A percentile compares a stretch with the other conserved stretches of the same genome.
Conservation (phyloP, 2,888 invertebrate genomes). For the Temnothorax unifasciatus region DNA sequence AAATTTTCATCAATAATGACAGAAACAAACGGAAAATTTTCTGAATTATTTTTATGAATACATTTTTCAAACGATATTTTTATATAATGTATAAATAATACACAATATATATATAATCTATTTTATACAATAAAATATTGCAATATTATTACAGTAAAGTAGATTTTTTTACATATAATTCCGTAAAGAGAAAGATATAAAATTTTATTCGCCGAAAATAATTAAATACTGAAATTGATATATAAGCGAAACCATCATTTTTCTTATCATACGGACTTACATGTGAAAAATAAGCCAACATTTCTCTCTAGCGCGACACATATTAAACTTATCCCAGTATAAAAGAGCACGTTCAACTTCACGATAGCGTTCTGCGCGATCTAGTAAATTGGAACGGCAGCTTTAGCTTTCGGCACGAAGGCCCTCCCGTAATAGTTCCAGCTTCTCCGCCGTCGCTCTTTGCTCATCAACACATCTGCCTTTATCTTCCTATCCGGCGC, state of each 20-base stretch:
- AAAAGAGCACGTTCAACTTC: constrained; percentile 26
- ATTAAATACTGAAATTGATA: constrained; percentile 9
- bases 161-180: background rate
- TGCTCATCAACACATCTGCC: constrained; percentile 29
- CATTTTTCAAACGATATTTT: background rate
- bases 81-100: background rate
- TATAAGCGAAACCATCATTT: background rate
- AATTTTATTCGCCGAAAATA: constrained; percentile 7
- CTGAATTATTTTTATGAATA: background rate
- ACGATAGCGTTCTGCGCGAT: constrained; percentile 33
- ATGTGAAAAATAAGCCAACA: constrained; percentile 1
- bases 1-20: background rate
- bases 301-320: background rate
- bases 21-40: background rate
- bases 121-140: background rate
- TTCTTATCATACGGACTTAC: background rate
- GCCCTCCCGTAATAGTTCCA: constrained; percentile 33
- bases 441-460: constrained; percentile 10
- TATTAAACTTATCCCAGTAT: constrained; percentile 19
- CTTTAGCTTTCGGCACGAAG: constrained; percentile 32
- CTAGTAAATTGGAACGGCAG: constrained; percentile 37
- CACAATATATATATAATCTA: background rate
- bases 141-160: no score
- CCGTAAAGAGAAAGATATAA: background rate
- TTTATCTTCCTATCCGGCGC: constrained; percentile 26